Base-by-base conservation (phyloP, 2,797 vertebrate genomes). In the Schizopygopsis pylzovi region DNA sequence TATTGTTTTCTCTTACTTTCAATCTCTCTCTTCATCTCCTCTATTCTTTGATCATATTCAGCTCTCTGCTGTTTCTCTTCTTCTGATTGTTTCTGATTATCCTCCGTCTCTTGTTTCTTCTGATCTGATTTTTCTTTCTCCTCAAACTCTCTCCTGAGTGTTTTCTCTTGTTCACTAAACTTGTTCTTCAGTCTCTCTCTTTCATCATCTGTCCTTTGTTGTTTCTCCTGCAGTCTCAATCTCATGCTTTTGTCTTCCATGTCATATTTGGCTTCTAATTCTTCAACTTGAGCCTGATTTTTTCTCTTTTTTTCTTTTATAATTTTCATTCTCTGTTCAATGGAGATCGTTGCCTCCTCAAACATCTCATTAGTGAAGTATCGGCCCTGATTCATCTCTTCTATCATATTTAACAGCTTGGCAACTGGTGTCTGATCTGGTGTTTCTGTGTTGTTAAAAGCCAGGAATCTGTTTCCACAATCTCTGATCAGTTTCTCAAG, bases 161-260 rank as follows among this genome's bases (percentile, higher is more conserved):
- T 63, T 63, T 79, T 9, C 8, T 45, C 22, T 20, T 1, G 3
- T 63, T 1, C 39, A 4, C 4, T 63, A n/a, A 45, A 28, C 13
- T 63, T 61, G 0, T 61, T 20, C n/a, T 79, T n/a, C n/a, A 63
- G 8, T 0, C 1, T 79, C 56, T 1, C 39, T 79, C 2, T 10
- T 18, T 20, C 39, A 0, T 79, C 13, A 2, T 1, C 15, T 4
- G 37, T 37, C 3, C 0, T 59, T n/a, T n/a, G n/a, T 45, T 0
- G 39, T 1, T 63, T 61, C 9, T 79, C 15, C 4, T 63, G 1
- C 4, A 45, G 22, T 25, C 1, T 63, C 56, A 1, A 1, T 43
- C 4, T 79, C 15, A 28, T 63, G 4, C 0, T 3, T 6, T 6
- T 18, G 1, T 0, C 0, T 6, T 63, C n/a, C 8, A 1, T 6